Evolutionary conservation across 2,797 vertebrate genomes (phyloP).

Genomic region (Halcyon smyrnensis): DNA sequence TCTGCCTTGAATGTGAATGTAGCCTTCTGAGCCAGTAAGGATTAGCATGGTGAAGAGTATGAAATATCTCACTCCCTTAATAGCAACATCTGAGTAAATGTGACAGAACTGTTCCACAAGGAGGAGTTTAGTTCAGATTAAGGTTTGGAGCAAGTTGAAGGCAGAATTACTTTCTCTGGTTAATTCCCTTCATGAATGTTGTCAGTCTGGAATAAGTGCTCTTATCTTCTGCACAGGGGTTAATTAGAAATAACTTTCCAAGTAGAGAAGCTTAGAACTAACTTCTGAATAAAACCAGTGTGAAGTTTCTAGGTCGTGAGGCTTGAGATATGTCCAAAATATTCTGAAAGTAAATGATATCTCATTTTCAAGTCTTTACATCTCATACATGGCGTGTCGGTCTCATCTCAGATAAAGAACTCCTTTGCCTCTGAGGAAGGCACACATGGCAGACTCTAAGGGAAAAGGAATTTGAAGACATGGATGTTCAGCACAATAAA

Average conservation of each 20-base stretch:
- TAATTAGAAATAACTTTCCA: neutral
- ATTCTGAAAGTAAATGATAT: neutral
- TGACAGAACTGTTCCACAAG: neutral
- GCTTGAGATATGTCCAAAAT: neutral
- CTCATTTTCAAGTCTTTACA: neutral
- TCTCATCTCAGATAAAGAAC: neutral
- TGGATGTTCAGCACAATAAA: neutral
- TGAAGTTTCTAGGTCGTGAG: conserved; percentile 15
- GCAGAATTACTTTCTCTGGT: neutral
- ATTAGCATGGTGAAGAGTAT: neutral
- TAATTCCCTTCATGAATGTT: neutral
- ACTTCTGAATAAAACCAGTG: neutral
- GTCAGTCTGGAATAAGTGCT: neutral
- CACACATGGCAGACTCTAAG: neutral
- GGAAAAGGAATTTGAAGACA: neutral
- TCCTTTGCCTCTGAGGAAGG: neutral
- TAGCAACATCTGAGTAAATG: neutral
- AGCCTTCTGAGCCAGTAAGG: neutral
- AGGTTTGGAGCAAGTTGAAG: neutral
- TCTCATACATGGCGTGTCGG: neutral
- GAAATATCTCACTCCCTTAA: neutral
- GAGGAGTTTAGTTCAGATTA: neutral
- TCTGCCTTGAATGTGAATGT: neutral
- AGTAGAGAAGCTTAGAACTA: neutral
- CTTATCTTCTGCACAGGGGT: neutral